These are phyloP conservation scores for Otocyon megalotis DNA, from an alignment of 2,113 vertebrate genomes.

Conservation along the genomic window DNA sequence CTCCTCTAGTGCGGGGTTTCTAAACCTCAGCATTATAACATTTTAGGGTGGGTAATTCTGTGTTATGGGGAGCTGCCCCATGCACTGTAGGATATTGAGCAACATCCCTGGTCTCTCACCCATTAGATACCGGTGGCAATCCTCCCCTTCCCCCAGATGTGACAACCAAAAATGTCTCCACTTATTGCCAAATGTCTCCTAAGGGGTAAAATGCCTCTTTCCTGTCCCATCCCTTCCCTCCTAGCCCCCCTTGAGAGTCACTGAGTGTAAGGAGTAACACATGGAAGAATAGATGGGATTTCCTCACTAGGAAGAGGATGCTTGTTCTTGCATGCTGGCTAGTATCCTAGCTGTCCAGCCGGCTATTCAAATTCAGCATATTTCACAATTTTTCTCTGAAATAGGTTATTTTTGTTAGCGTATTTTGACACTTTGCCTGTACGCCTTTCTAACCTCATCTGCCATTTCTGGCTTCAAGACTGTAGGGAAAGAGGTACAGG, in stretches of 20 bases:
- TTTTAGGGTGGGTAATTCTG: background rate
- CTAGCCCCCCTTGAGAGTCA: background rate
- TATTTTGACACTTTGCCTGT: background rate
- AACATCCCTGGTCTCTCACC: background rate
- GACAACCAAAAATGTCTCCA: background rate
- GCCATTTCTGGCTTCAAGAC: background rate
- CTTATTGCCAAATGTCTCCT: background rate
- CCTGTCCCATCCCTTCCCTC: too few relatives aligned
- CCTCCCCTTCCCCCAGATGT: too few relatives aligned
- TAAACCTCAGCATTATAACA: background rate
- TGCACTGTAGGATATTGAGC: background rate
- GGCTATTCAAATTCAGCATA: background rate
- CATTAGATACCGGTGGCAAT: background rate
- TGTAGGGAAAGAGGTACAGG: background rate
- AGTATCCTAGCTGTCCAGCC: background rate
- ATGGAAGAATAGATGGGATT: background rate
- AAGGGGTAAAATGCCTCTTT: background rate
- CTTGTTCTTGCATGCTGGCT: background rate
- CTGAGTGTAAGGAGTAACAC: background rate
- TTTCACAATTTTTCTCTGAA: conserved; percentile 13
- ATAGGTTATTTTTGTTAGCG: background rate
- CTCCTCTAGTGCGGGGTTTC: background rate
- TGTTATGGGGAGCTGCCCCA: background rate
- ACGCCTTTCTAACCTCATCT: background rate
- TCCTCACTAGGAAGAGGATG: background rate